Base-by-base conservation (phyloP, 1,140 invertebrate species). In the Drosophila kikkawai region DNA sequence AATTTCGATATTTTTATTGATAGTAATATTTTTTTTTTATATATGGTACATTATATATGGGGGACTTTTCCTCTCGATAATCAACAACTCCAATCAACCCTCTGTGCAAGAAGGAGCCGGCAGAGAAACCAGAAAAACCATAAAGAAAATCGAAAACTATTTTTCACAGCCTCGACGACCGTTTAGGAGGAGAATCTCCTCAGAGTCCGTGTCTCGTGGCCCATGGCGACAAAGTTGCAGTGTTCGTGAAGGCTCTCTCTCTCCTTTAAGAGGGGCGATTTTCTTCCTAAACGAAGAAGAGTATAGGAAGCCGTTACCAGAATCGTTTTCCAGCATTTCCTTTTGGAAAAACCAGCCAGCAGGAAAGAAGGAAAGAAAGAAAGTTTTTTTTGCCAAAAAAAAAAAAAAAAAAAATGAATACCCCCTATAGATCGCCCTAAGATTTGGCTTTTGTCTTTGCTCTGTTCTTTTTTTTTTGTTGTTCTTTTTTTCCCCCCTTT, bases 131-230 rank as follows among this genome's bases (percentile, higher is more conserved):
- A 29, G 47, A 63, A 63, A 79, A 86, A 73, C 59, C 70, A 79
- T 79, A 79, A 76, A 66, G 75, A 87, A 86, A 87, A 86, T 76
- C 79, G 79, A 86, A 87, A 87, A 87, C 83, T 71, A 73, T 82
- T 86, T 87, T 86, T 82, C 83, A 75, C 79, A 86, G 79, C 69
- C 68, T n/a, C 39, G 0, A 1, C 45, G 3, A 64, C 26, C 60
- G 59, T 65, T 69, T 51, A 50, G 7, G 1, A 29, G 44, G 68
- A 83, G 81, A 66, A 79, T 65, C 32, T 37, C 67, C 45, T 42
- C 12, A 13, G 48, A 67, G 44, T 55, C 44, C 51, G 59, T 67
- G 57, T 44, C 80, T 76, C 45, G 71, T 42, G 36, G 45, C 83
- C 83, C 63, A 48, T 79, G 83, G 83, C 83, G 80, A 80, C 77